Evolutionary conservation across 2,888 invertebrate species (phyloP).

Genomic region (Drosophila affinis): DNA sequence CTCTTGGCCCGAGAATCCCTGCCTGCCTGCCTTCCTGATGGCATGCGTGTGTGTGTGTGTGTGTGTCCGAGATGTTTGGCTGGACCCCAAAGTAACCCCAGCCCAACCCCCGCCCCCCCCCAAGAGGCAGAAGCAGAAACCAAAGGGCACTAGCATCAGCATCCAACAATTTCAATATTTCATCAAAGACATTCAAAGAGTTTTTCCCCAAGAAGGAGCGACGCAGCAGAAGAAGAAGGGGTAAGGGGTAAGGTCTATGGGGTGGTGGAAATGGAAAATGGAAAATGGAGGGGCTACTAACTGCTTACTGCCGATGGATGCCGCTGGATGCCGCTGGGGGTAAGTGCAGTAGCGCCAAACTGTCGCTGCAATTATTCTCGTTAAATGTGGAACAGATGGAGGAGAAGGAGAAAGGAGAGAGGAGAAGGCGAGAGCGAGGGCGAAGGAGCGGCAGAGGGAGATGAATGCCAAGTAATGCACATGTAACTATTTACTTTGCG

Average conservation of each 20-base stretch:
- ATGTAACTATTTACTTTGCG: conserved; percentile 79
- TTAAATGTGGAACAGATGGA: conserved; percentile 70
- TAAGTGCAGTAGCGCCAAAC: conserved; percentile 77
- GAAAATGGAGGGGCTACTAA: conserved; percentile 22
- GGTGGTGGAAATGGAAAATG: conserved; percentile 10
- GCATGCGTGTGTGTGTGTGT: conserved; percentile 7
- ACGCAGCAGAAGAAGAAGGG: background rate
- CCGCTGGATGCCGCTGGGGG: conserved; percentile 41
- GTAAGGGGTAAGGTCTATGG: background rate
- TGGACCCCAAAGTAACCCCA: conserved; percentile 59
- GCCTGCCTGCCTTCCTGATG: conserved; percentile 24
- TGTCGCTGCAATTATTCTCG: conserved; percentile 80
- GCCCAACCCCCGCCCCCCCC: too few relatives aligned
- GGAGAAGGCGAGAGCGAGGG: background rate
- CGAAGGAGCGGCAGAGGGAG: conserved; percentile 33
- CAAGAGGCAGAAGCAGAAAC: conserved; percentile 5
- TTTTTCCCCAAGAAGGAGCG: conserved; percentile 7
- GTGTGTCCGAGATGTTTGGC: conserved; percentile 54
- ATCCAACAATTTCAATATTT: conserved; percentile 77
- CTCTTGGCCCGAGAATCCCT: conserved; percentile 49
- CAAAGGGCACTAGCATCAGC: conserved; percentile 47
- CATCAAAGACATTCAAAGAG: conserved; percentile 76
- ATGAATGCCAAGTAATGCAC: conserved; percentile 79
- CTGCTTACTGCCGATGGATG: conserved; percentile 17
- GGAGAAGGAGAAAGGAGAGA: background rate